These are phyloP conservation scores for Chaitophorus viminalis DNA, from an alignment of 2,888 invertebrate genomes.

Conservation along the genomic window DNA sequence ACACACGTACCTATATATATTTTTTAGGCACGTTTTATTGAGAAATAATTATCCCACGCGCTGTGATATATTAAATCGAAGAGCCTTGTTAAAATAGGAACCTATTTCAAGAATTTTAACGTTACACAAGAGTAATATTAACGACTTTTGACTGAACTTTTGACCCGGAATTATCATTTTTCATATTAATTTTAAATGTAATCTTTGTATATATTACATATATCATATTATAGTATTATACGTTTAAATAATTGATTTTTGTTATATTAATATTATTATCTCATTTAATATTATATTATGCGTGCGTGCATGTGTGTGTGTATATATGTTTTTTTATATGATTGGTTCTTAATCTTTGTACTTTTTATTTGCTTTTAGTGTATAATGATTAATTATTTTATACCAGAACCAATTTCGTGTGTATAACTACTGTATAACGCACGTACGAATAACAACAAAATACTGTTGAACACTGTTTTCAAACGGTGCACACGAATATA, in stretches of 20 bases:
- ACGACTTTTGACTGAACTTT: constrained; percentile 21
- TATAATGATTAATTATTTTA: neutral
- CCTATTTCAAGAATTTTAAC: constrained; percentile 16
- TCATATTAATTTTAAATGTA: neutral
- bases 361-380: neutral
- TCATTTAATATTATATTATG: neutral
- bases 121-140: constrained; percentile 8
- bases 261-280: neutral
- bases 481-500: too few relatives aligned
- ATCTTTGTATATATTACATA: neutral
- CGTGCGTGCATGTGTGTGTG: neutral
- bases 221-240: neutral
- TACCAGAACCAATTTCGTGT: neutral
- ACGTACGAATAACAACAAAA: too few relatives aligned
- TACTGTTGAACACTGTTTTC: too few relatives aligned
- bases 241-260: neutral
- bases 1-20: neutral
- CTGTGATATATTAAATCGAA: neutral
- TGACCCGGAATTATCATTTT: constrained; percentile 33
- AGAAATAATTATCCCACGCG: neutral
- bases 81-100: neutral
- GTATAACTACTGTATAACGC: too few relatives aligned
- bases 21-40: neutral
- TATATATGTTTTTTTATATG: neutral
- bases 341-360: constrained; percentile 2